phyloP scores from a whole-genome alignment of 1,140 invertebrate genomes.

The Zaprionus nigranus region DNA sequence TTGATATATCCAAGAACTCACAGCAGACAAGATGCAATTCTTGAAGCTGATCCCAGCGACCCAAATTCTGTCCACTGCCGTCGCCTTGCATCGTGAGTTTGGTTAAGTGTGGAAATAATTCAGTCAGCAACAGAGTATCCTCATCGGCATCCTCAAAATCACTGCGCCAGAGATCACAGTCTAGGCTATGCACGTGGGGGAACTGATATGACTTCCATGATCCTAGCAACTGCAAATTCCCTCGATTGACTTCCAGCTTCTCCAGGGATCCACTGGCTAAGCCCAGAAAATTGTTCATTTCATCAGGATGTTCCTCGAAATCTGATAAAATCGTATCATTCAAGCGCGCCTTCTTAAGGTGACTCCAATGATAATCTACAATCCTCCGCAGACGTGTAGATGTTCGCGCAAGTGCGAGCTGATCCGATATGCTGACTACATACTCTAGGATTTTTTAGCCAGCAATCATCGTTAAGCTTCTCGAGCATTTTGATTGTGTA shows the following conservation, averaged over 20 bases:
- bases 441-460: slow-evolving; percentile 43
- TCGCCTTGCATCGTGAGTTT: slow-evolving; percentile 35
- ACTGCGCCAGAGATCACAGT: slow-evolving; percentile 18
- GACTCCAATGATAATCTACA: slow-evolving; percentile 46
- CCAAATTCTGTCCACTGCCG: slow-evolving; percentile 51
- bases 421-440: slow-evolving; percentile 36
- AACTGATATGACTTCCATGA: slow-evolving; percentile 34
- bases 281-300: slow-evolving; percentile 36
- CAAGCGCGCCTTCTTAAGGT: background rate
- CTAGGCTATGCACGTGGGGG: slow-evolving; percentile 34
- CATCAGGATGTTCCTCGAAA: slow-evolving; percentile 15
- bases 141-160: slow-evolving; percentile 22
- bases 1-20: slow-evolving; percentile 41
- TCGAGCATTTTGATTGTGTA: slow-evolving; percentile 19
- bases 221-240: slow-evolving; percentile 3
- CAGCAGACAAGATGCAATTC: slow-evolving; percentile 62
- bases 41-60: slow-evolving; percentile 33
- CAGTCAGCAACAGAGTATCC: slow-evolving; percentile 38
- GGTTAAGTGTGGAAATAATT: slow-evolving; percentile 48
- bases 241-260: slow-evolving; percentile 8
- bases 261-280: slow-evolving; percentile 41
- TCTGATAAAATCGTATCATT: background rate
- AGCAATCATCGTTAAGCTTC: slow-evolving; percentile 43
- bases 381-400: background rate
- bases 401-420: slow-evolving; percentile 27